Percentiles rank a stretch among this genome's conserved stretches.
These are phyloP conservation scores for Oreochromis tanganicae DNA, from an alignment of 2,113 vertebrate genomes.

Conservation along the genomic window DNA sequence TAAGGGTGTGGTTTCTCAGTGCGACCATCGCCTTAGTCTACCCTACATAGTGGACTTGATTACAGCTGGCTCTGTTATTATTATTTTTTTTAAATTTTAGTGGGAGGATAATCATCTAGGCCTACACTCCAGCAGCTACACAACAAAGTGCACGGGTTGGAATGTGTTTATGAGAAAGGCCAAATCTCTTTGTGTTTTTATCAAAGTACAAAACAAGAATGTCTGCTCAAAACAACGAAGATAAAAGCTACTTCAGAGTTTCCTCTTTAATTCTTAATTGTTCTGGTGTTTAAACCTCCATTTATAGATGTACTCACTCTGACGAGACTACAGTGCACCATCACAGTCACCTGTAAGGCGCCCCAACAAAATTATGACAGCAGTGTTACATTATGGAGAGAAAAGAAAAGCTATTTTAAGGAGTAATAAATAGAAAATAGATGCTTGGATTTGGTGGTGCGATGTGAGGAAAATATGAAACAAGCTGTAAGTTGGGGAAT, in stretches of 20 bases:
- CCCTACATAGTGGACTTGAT: background rate
- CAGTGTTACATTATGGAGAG: background rate
- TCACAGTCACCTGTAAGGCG: background rate
- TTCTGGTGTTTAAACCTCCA: background rate
- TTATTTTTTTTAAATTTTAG: background rate
- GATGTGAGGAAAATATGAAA: constrained; percentile 2
- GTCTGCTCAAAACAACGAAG: background rate
- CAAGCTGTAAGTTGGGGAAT: constrained; percentile 23
- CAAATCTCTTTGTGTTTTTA: background rate
- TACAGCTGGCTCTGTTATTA: background rate
- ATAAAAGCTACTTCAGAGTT: background rate
- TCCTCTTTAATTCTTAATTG: background rate
- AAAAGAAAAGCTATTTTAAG: background rate
- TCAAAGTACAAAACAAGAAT: background rate
- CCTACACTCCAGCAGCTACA: background rate
- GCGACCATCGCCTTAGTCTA: background rate
- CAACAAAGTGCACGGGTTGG: background rate
- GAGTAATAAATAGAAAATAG: constrained; percentile 19
- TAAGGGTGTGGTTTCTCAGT: background rate
- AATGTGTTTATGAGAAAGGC: background rate
- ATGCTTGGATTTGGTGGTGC: background rate
- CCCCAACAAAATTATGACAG: background rate
- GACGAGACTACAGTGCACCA: background rate
- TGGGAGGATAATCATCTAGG: background rate
- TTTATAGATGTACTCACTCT: background rate